Conservation (phyloP, 2,113 vertebrate genomes). For the Microcebus griseorufus region DNA sequence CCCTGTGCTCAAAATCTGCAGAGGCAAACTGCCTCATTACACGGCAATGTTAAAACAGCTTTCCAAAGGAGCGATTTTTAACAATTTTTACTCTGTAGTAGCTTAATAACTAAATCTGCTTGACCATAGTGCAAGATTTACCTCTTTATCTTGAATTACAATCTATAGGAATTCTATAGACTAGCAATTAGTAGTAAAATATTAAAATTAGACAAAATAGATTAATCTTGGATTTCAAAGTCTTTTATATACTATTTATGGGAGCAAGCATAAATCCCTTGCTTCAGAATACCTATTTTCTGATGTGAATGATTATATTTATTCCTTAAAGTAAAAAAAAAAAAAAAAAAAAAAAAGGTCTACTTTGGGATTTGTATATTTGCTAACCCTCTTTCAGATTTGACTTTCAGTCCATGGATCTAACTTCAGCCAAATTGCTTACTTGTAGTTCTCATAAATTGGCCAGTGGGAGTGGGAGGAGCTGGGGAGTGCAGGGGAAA, state of each 20-base stretch:
- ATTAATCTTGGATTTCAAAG: not conserved
- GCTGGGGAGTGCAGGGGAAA: not conserved
- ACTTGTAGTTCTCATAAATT: not conserved
- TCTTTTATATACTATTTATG: not conserved
- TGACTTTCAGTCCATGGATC: not conserved
- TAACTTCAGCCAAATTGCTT: not conserved
- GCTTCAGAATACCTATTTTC: not conserved
- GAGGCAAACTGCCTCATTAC: not conserved
- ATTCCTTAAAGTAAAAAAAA: not conserved
- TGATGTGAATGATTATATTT: not conserved
- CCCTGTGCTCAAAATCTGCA: not conserved
- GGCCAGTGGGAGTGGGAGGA: not conserved
- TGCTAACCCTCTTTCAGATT: not conserved
- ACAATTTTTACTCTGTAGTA: not conserved
- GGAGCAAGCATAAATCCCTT: not conserved
- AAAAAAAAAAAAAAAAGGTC: not conserved
- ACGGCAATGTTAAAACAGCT: not conserved
- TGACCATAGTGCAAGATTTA: not conserved
- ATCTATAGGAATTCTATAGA: not conserved
- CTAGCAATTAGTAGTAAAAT: constrained; percentile 31
- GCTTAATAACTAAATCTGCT: not conserved
- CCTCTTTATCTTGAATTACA: constrained; percentile 24
- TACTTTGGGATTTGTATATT: not conserved
- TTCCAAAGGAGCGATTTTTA: constrained; percentile 20
- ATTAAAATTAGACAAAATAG: not conserved